A percentile compares a stretch with the other conserved stretches of the same genome.
phyloP scores from a whole-genome alignment of 2,113 vertebrate genomes.

The Micronycteris hirsuta region DNA sequence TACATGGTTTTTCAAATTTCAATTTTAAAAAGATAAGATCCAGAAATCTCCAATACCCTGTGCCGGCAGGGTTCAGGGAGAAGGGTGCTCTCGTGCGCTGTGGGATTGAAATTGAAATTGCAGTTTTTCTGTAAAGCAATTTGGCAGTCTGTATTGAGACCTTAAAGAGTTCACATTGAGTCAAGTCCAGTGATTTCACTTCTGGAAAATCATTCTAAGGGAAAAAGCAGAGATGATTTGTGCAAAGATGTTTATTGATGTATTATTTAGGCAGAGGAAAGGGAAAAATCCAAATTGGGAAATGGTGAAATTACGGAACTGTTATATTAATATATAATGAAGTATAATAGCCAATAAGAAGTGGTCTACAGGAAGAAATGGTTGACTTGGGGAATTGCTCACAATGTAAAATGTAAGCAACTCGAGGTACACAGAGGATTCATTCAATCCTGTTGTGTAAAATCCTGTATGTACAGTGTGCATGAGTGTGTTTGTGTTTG shows the following conservation, averaged over 20 bases:
- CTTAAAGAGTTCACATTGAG: slow-evolving; percentile 19
- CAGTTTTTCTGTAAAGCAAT: slow-evolving; percentile 21
- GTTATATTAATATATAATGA: background rate
- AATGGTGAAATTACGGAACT: background rate
- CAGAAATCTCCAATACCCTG: background rate
- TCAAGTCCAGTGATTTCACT: background rate
- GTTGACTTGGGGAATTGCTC: background rate
- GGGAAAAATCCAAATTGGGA: background rate
- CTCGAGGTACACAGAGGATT: background rate
- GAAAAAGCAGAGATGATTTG: background rate
- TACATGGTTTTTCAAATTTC: slow-evolving; percentile 25
- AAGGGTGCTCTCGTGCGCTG: background rate
- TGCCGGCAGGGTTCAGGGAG: background rate
- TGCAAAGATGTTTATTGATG: background rate
- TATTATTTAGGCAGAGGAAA: background rate
- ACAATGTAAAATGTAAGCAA: background rate
- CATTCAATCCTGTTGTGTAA: background rate
- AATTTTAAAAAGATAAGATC: slow-evolving; percentile 40
- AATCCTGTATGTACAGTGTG: background rate
- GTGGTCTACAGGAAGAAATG: background rate
- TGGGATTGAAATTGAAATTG: slow-evolving; percentile 34
- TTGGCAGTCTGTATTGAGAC: background rate
- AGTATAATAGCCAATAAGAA: background rate
- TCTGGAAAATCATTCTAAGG: slow-evolving; percentile 32
- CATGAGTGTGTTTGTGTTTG: background rate